A percentile compares a stretch with the other conserved stretches of the same genome.
phyloP scores from a whole-genome alignment of 2,113 vertebrate genomes.

The Apteryx mantelli region DNA sequence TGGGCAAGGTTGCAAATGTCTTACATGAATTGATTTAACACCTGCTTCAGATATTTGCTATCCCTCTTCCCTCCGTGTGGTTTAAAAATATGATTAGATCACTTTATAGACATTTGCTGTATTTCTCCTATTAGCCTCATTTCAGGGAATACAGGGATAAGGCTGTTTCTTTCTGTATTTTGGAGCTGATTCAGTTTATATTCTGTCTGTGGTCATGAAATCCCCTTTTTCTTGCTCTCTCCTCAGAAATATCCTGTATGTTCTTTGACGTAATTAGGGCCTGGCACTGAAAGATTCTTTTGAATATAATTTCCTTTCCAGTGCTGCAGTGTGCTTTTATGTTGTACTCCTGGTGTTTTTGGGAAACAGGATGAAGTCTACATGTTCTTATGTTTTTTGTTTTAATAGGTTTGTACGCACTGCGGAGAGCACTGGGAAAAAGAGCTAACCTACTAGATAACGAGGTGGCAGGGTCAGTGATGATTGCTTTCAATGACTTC shows the following conservation, averaged over 20 bases:
- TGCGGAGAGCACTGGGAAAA: slow-evolving; percentile 80
- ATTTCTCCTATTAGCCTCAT: background rate
- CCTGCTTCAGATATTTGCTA: background rate
- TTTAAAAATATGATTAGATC: background rate
- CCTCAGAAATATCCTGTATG: background rate
- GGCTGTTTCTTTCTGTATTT: background rate
- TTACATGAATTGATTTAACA: background rate
- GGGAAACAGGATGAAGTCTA: background rate
- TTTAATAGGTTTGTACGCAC: slow-evolving; percentile 84
- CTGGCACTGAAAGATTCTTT: accelerated
- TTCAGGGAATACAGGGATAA: background rate
- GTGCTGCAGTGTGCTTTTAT: background rate
- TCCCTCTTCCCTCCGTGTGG: background rate
- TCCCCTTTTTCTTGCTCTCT: background rate
- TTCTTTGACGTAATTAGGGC: background rate
- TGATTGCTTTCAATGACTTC: slow-evolving; percentile 87
- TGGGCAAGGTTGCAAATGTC: background rate
- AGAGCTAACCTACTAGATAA: slow-evolving; percentile 75
- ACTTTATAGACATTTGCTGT: background rate
- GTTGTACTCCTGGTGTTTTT: background rate
- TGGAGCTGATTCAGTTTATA: background rate
- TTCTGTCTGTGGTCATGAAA: background rate
- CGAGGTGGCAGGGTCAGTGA: slow-evolving; percentile 81
- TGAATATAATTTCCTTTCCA: background rate
- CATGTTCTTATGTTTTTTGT: background rate